Base-by-base conservation (phyloP, 2,797 vertebrate genomes). In the Cyclura pinguis region DNA sequence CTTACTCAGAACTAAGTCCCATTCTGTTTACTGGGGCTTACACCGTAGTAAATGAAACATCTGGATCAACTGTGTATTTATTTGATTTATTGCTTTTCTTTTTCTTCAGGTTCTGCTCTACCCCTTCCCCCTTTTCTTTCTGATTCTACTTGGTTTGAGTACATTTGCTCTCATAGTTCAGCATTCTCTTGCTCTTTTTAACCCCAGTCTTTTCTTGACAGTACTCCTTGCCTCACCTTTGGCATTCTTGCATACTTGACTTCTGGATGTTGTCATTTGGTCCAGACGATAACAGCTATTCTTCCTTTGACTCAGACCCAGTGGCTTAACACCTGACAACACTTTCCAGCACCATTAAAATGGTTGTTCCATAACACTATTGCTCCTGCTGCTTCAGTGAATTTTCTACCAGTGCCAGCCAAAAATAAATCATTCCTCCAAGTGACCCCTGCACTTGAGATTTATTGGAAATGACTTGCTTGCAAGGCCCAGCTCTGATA, bases 241-340 rank as follows among this genome's bases (percentile, higher is more conserved):
- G 77, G 55, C 67, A 81, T 74, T 50, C 67, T 86, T 86, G 22
- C 20, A 27, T 5, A 47, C 29, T 18, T 69, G 73, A 69, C 32
- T 16, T 38, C 22, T 72, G 50, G n/a, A 24, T 78, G n/a, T 72
- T 80, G 24, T 16, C 27, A 12, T 82, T 90, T 74, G n/a, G 67
- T 74, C 67, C 69, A 52, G 14, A 86, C 84, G 18, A n/a, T 20
- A 50, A n/a, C 14, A 18, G 73, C 57, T 24, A 32, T 2, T 57
- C 69, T 90, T 55, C 29, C 64, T 86, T 47, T 86, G 76, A 90
- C 29, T 50, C 64, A 73, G 64, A 55, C 76, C 89, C 24, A 16
- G 64, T 81, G 67, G 52, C 67, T 64, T 74, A 86, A 76, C 2
- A 38, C 78, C 55, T 74, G 72, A 32, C 67, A 81, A 27, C 22